phyloP scores from a whole-genome alignment of 2,888 invertebrate genomes.

The Teleogryllus oceanicus region DNA sequence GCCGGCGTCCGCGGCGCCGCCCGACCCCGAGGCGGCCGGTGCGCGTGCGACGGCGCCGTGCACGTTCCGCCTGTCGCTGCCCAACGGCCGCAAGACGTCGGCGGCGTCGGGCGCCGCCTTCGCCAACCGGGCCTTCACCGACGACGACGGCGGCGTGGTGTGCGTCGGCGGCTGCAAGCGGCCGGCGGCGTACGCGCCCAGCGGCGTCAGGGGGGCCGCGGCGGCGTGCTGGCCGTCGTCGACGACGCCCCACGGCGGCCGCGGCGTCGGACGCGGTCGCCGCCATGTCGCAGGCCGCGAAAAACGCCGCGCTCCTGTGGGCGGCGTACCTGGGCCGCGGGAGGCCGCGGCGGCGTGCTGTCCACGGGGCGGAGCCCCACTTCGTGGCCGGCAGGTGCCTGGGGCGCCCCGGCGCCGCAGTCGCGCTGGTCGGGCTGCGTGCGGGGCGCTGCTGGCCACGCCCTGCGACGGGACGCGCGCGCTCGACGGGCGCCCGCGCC shows the following conservation, averaged over 20 bases:
- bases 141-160: too few relatives aligned
- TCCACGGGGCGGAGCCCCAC: neutral
- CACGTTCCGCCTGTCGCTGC: neutral
- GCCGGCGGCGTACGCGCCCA: neutral
- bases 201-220: neutral
- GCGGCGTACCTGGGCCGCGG: neutral
- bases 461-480: slow-evolving; percentile 45
- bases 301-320: neutral
- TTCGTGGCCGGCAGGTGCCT: neutral
- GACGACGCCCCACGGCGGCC: neutral
- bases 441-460: slow-evolving; percentile 44
- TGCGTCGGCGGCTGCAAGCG: neutral
- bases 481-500: slow-evolving; percentile 47
- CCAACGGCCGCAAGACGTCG: neutral
- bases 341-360: neutral
- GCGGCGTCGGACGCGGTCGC: neutral
- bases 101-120: neutral
- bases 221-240: too few relatives aligned
- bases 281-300: neutral
- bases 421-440: slow-evolving; percentile 45
- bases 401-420: slow-evolving; percentile 50
- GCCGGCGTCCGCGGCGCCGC: neutral
- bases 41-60: neutral
- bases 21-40: neutral
- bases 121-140: neutral